Evolutionary conservation across 2,888 invertebrate species (phyloP).

Genomic region (Tenodera sinensis): DNA sequence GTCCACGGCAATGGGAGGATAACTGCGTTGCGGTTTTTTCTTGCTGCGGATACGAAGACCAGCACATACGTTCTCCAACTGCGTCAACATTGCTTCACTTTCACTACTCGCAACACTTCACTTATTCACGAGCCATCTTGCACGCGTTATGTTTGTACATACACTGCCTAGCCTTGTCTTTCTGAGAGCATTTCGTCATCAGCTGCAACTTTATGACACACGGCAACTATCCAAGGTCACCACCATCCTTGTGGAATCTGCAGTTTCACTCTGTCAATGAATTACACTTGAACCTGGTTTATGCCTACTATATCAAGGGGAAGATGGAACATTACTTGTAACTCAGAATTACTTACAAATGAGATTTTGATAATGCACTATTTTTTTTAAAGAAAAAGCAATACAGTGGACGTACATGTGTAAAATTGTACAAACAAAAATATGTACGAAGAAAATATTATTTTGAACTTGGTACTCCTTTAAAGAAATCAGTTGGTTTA

Average conservation of each 20-base stretch:
- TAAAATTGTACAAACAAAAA: too few species aligned
- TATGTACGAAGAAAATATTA: too few species aligned
- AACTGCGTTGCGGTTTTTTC: not conserved
- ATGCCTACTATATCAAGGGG: too few species aligned
- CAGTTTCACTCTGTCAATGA: too few species aligned
- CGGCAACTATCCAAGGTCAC: not conserved
- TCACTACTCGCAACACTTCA: not conserved
- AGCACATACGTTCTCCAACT: constrained; percentile 28
- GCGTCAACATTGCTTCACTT: constrained; percentile 27
- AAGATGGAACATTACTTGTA: too few species aligned
- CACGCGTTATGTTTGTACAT: not conserved
- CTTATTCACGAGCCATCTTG: not conserved
- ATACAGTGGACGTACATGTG: too few species aligned
- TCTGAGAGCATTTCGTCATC: not conserved
- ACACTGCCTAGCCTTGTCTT: not conserved
- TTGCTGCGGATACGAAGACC: constrained; percentile 21
- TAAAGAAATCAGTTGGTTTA: too few species aligned
- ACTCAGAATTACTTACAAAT: too few species aligned
- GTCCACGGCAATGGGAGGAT: not conserved
- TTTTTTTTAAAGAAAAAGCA: too few species aligned
- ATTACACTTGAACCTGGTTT: too few species aligned
- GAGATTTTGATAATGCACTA: too few species aligned
- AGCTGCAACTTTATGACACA: not conserved
- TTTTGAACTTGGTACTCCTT: too few species aligned
- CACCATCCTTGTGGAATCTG: not conserved